phyloP scores from a whole-genome alignment of 2,113 vertebrate genomes.

The Paralichthys olivaceus region DNA sequence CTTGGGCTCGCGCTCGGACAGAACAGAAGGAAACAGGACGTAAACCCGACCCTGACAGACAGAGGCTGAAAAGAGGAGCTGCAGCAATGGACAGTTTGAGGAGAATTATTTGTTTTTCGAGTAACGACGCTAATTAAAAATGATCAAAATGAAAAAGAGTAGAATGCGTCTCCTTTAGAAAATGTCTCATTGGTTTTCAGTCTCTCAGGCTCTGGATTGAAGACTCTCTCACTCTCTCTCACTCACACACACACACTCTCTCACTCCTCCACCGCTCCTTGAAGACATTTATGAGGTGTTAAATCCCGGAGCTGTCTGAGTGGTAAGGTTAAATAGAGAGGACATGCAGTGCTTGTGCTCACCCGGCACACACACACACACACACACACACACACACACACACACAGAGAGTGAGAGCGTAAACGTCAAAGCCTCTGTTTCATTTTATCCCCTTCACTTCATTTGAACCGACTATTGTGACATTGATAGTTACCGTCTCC shows the following conservation, averaged over 20 bases:
- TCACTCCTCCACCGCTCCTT: constrained; percentile 31
- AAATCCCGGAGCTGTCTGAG: constrained; percentile 54
- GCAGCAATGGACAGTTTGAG: too few species aligned
- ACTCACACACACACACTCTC: background rate
- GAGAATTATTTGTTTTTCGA: too few species aligned
- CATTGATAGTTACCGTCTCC: background rate
- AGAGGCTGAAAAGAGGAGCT: too few species aligned
- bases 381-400: constrained; percentile 13
- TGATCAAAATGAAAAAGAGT: too few species aligned
- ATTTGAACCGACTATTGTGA: constrained; percentile 17
- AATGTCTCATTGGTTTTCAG: background rate
- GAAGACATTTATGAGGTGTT: constrained; percentile 57
- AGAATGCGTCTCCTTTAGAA: background rate
- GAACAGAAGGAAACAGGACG: too few species aligned
- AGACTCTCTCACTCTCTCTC: too few species aligned
- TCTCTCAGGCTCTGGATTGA: background rate
- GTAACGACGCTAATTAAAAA: too few species aligned
- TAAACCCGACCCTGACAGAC: too few species aligned
- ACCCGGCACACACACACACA: background rate
- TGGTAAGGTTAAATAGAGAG: constrained; percentile 49
- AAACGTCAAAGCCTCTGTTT: constrained; percentile 22
- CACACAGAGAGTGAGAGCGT: background rate
- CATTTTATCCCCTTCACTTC: constrained; percentile 17
- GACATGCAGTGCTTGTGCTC: constrained; percentile 19
- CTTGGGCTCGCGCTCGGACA: too few species aligned